These are phyloP conservation scores for Aphelocoma californica DNA, from an alignment of 2,797 vertebrate genomes.

Conservation along the genomic window DNA sequence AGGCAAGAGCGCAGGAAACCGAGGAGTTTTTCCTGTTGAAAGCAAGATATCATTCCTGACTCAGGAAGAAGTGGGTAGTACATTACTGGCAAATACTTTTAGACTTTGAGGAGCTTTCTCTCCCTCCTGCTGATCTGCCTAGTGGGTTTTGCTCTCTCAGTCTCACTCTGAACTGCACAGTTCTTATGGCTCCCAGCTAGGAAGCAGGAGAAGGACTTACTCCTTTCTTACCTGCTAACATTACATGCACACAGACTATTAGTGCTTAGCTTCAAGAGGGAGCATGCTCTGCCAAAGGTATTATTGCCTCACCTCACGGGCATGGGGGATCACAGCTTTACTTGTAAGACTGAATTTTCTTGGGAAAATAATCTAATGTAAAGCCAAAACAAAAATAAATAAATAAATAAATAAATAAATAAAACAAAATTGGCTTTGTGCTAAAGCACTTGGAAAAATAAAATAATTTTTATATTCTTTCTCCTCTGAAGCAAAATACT, in stretches of 20 bases:
- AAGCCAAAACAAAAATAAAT: not conserved
- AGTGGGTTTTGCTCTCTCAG: constrained; percentile 5
- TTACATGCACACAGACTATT: not conserved
- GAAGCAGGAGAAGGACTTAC: not conserved
- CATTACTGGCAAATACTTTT: not conserved
- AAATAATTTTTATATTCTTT: not conserved
- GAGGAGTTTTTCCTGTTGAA: not conserved
- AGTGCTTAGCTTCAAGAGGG: not conserved
- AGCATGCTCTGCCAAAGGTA: not conserved
- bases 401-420: no score
- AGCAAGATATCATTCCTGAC: not conserved
- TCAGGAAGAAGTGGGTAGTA: not conserved
- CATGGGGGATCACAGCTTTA: not conserved
- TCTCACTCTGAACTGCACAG: not conserved
- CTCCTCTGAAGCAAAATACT: not conserved
- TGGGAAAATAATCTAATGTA: not conserved
- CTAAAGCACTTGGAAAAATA: not conserved
- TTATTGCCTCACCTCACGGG: not conserved
- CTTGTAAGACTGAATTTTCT: not conserved
- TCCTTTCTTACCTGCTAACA: not conserved
- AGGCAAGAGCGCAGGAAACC: not conserved
- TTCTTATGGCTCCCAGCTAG: not conserved
- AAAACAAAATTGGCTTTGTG: not conserved
- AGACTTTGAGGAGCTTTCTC: not conserved
- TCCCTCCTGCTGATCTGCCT: constrained; percentile 27